These are phyloP conservation scores for Laticauda laticaudata DNA, from an alignment of 2,113 vertebrate species.

Conservation along the genomic window DNA sequence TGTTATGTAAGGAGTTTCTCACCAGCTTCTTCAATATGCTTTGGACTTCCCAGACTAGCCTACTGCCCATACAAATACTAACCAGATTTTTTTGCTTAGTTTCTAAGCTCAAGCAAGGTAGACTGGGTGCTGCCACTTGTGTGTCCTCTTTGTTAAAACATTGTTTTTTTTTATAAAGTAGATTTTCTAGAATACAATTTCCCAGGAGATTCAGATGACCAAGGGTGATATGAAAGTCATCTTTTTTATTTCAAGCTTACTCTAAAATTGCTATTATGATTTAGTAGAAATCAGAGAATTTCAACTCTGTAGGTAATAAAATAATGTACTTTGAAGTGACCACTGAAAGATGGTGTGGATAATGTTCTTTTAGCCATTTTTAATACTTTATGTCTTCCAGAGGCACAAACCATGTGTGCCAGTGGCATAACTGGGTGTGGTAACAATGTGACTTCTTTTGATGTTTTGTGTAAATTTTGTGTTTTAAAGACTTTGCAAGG, in stretches of 20 bases:
- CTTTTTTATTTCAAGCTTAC: not conserved
- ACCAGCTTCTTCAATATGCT: not conserved
- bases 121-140: not conserved
- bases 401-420: not conserved
- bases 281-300: not conserved
- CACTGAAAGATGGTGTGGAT: not conserved
- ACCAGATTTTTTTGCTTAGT: not conserved
- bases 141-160: not conserved
- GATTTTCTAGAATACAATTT: not conserved
- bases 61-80: not conserved
- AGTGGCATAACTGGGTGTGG: not conserved
- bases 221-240: not conserved
- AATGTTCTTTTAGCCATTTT: not conserved
- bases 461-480: not conserved
- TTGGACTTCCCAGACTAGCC: not conserved
- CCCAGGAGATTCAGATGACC: not conserved
- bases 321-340: not conserved
- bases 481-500: not conserved
- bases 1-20: not conserved
- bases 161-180: not conserved
- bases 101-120: not conserved
- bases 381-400: not conserved
- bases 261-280: not conserved
- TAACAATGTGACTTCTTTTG: not conserved
- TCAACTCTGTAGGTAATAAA: not conserved